These are phyloP conservation scores for Acanthis flammea DNA, from an alignment of 2,797 vertebrate species.

Conservation along the genomic window DNA sequence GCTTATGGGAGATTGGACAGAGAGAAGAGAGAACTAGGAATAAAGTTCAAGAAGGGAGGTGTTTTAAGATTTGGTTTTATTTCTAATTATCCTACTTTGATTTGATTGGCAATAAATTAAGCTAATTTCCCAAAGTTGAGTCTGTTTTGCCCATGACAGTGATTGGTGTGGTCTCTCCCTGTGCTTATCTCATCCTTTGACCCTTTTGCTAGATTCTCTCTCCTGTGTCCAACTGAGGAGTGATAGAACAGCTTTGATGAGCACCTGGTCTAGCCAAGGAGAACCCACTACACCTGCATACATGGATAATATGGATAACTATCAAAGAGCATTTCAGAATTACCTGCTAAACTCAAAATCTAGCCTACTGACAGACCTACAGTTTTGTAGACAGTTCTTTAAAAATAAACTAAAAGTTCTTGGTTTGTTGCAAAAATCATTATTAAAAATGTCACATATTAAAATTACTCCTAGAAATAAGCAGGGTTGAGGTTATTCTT, in stretches of 20 bases:
- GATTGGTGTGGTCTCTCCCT: not conserved
- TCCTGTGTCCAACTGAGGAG: not conserved
- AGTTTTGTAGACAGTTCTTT: not conserved
- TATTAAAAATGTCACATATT: not conserved
- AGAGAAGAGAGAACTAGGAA: not conserved
- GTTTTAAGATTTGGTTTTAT: not conserved
- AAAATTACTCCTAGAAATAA: not conserved
- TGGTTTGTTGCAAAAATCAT: not conserved
- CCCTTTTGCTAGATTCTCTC: not conserved
- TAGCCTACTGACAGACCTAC: not conserved
- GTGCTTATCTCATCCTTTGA: not conserved
- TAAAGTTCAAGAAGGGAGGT: not conserved
- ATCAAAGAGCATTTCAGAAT: not conserved
- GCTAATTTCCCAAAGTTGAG: not conserved
- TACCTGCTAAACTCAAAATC: not conserved
- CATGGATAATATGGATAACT: not conserved
- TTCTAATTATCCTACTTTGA: not conserved
- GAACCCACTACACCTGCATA: not conserved
- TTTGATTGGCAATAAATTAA: not conserved
- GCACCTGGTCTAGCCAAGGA: not conserved
- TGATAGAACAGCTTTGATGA: not conserved
- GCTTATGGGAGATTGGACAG: too few relatives aligned
- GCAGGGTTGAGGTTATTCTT: not conserved
- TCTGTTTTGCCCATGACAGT: not conserved
- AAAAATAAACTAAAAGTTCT: not conserved